A percentile compares a stretch with the other conserved stretches of the same genome.
These are phyloP conservation scores for Labrus mixtus DNA, from an alignment of 2,113 vertebrate genomes.

Conservation along the genomic window DNA sequence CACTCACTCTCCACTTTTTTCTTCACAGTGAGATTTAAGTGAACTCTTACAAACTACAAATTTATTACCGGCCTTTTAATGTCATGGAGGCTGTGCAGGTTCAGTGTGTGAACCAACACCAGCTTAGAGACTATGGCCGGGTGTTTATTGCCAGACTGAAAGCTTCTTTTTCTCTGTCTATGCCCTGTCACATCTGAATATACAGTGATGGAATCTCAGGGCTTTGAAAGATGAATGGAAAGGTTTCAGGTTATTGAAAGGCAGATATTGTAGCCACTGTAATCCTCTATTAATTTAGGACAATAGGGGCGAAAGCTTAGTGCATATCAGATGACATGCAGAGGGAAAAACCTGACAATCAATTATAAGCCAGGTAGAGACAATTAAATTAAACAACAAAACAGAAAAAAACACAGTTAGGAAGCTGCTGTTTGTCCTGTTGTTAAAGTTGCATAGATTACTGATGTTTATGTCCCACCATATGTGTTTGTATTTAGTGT, in stretches of 20 bases:
- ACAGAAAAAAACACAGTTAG: neutral
- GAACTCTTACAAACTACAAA: slow-evolving; percentile 24
- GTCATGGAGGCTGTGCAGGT: neutral
- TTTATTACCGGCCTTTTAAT: slow-evolving; percentile 32
- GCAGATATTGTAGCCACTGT: slow-evolving; percentile 12
- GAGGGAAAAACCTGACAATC: neutral
- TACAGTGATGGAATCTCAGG: slow-evolving; percentile 26
- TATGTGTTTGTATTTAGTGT: neutral
- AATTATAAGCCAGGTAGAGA: neutral
- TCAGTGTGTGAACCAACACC: neutral
- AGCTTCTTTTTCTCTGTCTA: neutral
- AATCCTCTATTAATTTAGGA: neutral
- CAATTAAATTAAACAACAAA: neutral
- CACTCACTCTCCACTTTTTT: neutral
- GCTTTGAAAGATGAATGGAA: slow-evolving; percentile 16
- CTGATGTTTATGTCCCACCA: neutral
- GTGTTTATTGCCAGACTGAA: neutral
- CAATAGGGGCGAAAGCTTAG: neutral
- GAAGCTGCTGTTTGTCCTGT: neutral
- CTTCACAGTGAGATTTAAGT: neutral
- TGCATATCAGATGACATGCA: slow-evolving; percentile 21
- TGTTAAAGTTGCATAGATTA: neutral
- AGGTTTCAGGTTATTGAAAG: slow-evolving; percentile 45
- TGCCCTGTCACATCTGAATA: slow-evolving; percentile 19
- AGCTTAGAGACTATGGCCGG: neutral